phyloP scores from a whole-genome alignment of 1,140 invertebrate genomes.

The Pseudomyrmex sp. region DNA sequence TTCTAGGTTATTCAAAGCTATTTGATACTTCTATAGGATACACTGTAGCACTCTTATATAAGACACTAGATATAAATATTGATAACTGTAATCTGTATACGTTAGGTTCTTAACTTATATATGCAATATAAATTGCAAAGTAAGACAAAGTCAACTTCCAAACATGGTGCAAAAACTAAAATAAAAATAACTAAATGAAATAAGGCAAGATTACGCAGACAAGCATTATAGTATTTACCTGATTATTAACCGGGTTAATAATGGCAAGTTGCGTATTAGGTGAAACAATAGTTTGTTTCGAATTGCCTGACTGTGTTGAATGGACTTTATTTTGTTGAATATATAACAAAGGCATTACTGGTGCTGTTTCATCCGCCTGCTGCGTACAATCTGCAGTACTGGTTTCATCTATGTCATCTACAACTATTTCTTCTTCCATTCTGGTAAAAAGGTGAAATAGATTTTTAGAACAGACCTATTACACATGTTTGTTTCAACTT shows the following conservation, averaged over 20 bases:
- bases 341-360: slow-evolving; percentile 82
- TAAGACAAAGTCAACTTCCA: not conserved
- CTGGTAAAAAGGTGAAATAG: slow-evolving; percentile 62
- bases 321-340: slow-evolving; percentile 81
- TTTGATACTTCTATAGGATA: slow-evolving; percentile 43
- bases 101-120: not conserved
- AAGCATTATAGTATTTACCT: slow-evolving; percentile 71
- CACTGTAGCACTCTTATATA: slow-evolving; percentile 53
- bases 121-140: slow-evolving; percentile 1
- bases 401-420: slow-evolving; percentile 78
- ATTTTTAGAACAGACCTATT: not conserved
- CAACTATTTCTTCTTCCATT: slow-evolving; percentile 83
- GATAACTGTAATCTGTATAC: slow-evolving; percentile 13
- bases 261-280: slow-evolving; percentile 78
- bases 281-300: slow-evolving; percentile 78
- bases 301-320: slow-evolving; percentile 72
- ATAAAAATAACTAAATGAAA: not conserved
- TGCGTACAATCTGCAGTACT: slow-evolving; percentile 66
- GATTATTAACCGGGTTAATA: slow-evolving; percentile 80
- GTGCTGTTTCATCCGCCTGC: slow-evolving; percentile 72
- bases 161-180: not conserved
- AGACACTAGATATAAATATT: slow-evolving; percentile 40
- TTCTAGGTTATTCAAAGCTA: slow-evolving; percentile 61
- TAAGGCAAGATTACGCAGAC: not conserved
- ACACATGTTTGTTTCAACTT: too few relatives aligned